A percentile compares a stretch with the other conserved stretches of the same genome.
Conservation (phyloP, 2,888 invertebrate species). For the Nemotelus nigrinus region DNA sequence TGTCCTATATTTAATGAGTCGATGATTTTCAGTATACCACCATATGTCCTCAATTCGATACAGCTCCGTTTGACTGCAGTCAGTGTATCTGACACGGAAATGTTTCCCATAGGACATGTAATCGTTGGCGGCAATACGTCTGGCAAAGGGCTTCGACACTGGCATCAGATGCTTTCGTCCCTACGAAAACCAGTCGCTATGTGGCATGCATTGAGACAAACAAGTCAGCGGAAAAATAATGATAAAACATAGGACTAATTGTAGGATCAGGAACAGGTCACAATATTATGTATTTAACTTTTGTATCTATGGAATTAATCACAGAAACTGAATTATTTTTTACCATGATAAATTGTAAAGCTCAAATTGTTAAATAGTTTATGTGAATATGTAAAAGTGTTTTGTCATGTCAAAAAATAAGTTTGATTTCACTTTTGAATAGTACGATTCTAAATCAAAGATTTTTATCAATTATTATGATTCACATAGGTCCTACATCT, state of each 20-base stretch:
- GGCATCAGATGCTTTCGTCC: slow-evolving; percentile 86
- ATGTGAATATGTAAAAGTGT: too few species aligned
- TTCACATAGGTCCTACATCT: too few species aligned
- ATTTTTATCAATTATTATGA: too few species aligned
- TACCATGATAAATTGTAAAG: too few species aligned
- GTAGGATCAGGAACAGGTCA: too few species aligned
- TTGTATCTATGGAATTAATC: too few species aligned
- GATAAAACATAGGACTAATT: slow-evolving; percentile 8
- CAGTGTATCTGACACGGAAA: slow-evolving; percentile 64
- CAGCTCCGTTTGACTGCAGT: slow-evolving; percentile 78
- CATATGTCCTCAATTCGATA: slow-evolving; percentile 75
- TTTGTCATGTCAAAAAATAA: too few species aligned
- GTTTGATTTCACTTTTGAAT: too few species aligned
- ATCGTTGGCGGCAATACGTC: slow-evolving; percentile 79
- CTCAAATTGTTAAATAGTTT: too few species aligned
- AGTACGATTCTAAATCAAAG: too few species aligned
- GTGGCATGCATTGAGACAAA: slow-evolving; percentile 80
- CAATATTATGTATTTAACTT: too few species aligned
- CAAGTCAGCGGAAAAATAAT: slow-evolving; percentile 49
- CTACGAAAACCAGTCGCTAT: slow-evolving; percentile 83
- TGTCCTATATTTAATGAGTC: slow-evolving; percentile 86
- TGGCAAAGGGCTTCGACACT: slow-evolving; percentile 78
- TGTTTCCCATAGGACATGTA: slow-evolving; percentile 80
- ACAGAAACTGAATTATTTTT: too few species aligned
- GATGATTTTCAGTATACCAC: slow-evolving; percentile 84